phyloP scores from a whole-genome alignment of 2,888 invertebrate species.

The Acrobasis consociella region DNA sequence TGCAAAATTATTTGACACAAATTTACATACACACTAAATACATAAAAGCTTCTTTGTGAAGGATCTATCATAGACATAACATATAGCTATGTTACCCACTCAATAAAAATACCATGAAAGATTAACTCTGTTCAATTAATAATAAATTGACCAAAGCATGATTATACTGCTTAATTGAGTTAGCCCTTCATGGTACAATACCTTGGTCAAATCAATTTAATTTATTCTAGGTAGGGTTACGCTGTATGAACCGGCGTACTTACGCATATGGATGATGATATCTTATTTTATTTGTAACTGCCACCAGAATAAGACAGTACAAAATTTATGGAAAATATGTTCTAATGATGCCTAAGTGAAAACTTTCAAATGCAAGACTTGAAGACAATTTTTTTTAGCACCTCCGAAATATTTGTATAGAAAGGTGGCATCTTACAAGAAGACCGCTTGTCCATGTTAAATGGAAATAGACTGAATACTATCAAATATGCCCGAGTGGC shows the following conservation, averaged over 20 bases:
- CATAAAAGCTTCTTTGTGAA: constrained; percentile 50
- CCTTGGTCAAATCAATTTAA: constrained; percentile 20
- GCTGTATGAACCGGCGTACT: constrained; percentile 22
- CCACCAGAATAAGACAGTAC: not conserved
- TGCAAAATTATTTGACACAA: constrained; percentile 40
- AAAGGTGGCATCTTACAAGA: constrained; percentile 20
- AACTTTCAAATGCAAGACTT: constrained; percentile 15
- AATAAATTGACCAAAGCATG: not conserved
- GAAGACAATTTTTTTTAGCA: constrained; percentile 33
- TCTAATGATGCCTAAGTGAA: constrained; percentile 5
- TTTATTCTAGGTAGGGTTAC: constrained; percentile 17
- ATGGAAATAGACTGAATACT: constrained; percentile 30
- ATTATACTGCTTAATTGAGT: constrained; percentile 7
- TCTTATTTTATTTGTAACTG: constrained; percentile 16
- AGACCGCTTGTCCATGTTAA: constrained; percentile 18
- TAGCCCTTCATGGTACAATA: constrained; percentile 13
- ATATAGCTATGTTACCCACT: constrained; percentile 39
- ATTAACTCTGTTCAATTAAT: not conserved
- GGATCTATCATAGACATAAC: constrained; percentile 40
- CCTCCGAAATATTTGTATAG: constrained; percentile 33
- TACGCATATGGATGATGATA: constrained; percentile 2
- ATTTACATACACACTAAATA: constrained; percentile 49
- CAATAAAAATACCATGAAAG: constrained; percentile 10
- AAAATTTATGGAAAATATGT: constrained; percentile 3
- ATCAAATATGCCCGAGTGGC: constrained; percentile 49